Percentiles rank a stretch among this genome's conserved stretches.
phyloP scores from a whole-genome alignment of 2,113 vertebrate genomes.

The Myiagra hebetior region DNA sequence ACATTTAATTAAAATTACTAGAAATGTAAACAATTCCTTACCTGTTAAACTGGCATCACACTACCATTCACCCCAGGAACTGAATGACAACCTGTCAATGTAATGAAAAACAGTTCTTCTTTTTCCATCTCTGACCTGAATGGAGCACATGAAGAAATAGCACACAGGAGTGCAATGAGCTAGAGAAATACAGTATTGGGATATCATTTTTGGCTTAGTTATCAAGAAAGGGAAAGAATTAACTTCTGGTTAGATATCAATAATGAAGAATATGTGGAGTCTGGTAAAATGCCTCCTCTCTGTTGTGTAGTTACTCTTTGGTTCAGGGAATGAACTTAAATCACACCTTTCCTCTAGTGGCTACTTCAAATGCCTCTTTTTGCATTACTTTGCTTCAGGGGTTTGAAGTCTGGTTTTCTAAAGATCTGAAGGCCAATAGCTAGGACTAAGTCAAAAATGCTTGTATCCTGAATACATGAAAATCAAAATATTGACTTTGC shows the following conservation, averaged over 20 bases:
- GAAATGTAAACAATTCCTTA: not conserved
- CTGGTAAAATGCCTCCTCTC: not conserved
- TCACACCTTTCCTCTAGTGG: not conserved
- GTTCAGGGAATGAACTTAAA: not conserved
- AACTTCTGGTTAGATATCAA: not conserved
- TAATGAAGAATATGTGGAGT: not conserved
- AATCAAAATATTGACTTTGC: not conserved
- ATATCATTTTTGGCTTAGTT: not conserved
- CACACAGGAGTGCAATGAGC: not conserved
- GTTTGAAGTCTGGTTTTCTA: not conserved
- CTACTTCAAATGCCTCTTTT: not conserved
- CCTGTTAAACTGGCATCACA: not conserved
- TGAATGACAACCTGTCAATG: not conserved
- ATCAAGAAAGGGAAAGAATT: not conserved
- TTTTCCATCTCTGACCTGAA: not conserved
- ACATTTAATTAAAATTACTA: not conserved
- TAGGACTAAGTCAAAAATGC: not conserved
- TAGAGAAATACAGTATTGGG: not conserved
- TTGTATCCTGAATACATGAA: not conserved
- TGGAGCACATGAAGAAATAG: not conserved
- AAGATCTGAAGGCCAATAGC: not conserved
- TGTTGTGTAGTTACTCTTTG: not conserved
- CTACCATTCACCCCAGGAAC: not conserved
- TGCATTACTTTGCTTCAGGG: not conserved
- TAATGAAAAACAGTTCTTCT: not conserved